Percentiles rank a stretch among this genome's conserved stretches.
These are phyloP conservation scores for Semnornis frantzii DNA, from an alignment of 2,113 vertebrate species.

Conservation along the genomic window DNA sequence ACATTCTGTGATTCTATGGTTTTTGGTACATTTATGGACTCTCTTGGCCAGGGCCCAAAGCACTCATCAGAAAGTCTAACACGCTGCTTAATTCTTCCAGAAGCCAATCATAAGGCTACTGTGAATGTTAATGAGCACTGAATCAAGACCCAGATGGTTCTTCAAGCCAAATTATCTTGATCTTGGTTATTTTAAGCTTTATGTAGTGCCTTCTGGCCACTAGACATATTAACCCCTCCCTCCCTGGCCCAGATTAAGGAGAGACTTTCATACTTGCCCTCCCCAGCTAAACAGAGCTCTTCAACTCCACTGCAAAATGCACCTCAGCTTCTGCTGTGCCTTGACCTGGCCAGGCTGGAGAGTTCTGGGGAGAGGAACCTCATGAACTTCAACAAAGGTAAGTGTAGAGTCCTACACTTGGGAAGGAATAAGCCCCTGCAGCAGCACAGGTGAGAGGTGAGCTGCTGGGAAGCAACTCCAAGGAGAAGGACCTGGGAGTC, in stretches of 20 bases:
- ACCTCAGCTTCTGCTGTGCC: background rate
- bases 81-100: constrained; percentile 29
- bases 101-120: constrained; percentile 52
- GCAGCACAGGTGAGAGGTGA: too few relatives aligned
- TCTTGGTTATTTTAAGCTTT: constrained; percentile 54
- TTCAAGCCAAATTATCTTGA: constrained; percentile 50
- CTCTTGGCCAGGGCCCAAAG: constrained; percentile 15
- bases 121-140: constrained; percentile 47
- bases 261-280: background rate
- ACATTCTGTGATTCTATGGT: background rate
- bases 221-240: background rate
- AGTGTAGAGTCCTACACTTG: too few relatives aligned
- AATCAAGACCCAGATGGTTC: constrained; percentile 51
- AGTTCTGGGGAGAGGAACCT: too few relatives aligned
- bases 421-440: too few relatives aligned
- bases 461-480: too few relatives aligned
- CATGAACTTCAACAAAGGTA: too few relatives aligned
- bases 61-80: constrained; percentile 22
- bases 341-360: background rate
- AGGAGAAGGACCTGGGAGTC: background rate
- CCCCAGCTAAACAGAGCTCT: background rate
- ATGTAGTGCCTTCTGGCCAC: constrained; percentile 22
- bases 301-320: background rate
- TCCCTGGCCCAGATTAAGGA: background rate
- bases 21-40: background rate